These are phyloP conservation scores for Conomelus anceps DNA, from an alignment of 2,888 invertebrate genomes.

Conservation along the genomic window DNA sequence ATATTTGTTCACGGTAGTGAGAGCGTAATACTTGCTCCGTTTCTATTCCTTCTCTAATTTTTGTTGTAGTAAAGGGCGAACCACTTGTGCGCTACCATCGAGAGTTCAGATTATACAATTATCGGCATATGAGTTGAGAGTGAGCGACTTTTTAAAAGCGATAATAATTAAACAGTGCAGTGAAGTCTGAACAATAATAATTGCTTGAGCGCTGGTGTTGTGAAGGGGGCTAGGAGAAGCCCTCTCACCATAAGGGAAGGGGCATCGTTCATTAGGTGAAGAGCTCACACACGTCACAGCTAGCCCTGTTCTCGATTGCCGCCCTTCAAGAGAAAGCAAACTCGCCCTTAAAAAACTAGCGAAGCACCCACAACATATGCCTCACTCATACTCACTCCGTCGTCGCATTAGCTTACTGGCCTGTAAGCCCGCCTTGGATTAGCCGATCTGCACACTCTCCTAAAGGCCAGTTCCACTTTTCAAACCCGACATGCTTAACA, in stretches of 20 bases:
- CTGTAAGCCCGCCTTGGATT: constrained; percentile 1
- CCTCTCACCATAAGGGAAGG: not conserved
- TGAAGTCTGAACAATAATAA: constrained; percentile 9
- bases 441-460: not conserved
- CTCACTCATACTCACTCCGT: not conserved
- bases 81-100: not conserved
- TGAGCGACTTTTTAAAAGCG: constrained; percentile 4
- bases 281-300: not conserved
- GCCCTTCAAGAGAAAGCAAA: not conserved
- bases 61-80: not conserved
- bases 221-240: not conserved
- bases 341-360: not conserved
- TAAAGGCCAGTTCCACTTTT: not conserved
- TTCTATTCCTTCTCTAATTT: not conserved
- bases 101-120: not conserved
- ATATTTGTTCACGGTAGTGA: not conserved
- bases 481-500: not conserved
- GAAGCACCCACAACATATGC: not conserved
- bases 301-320: not conserved
- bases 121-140: not conserved
- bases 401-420: constrained; percentile 1
- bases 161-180: constrained; percentile 14
- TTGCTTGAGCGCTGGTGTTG: not conserved
- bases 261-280: not conserved
- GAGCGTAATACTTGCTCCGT: not conserved